phyloP scores from a whole-genome alignment of 2,113 vertebrate genomes.

The Sinocyclocheilus grahami region DNA sequence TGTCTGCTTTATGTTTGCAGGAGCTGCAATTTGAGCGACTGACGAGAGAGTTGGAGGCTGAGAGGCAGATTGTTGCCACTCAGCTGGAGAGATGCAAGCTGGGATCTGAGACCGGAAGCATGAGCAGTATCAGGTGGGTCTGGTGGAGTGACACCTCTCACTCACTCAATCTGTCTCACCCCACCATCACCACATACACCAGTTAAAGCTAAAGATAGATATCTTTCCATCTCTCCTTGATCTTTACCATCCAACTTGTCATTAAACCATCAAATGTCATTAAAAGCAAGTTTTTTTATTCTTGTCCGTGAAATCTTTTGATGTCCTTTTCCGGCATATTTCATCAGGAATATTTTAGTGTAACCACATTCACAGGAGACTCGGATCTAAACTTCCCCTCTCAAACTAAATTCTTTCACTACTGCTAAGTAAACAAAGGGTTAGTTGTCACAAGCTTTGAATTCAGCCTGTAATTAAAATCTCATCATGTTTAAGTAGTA shows the following conservation, averaged over 20 bases:
- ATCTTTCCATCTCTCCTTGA: conserved; percentile 1
- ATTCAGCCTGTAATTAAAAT: conserved; percentile 19
- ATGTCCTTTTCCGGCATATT: background rate
- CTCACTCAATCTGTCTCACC: background rate
- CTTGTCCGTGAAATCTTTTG: background rate
- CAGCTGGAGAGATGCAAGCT: conserved; percentile 99
- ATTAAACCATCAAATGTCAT: background rate
- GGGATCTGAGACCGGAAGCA: conserved; percentile 96
- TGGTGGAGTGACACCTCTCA: background rate
- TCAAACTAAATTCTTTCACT: background rate
- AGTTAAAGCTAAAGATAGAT: background rate
- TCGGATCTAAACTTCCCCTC: background rate
- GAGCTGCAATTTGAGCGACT: conserved; percentile 98
- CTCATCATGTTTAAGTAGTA: background rate
- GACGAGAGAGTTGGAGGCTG: conserved; percentile 97
- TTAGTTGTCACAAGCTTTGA: conserved; percentile 14
- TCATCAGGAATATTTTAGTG: background rate
- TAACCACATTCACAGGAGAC: background rate
- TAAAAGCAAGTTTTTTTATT: background rate
- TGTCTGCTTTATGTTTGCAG: conserved; percentile 68
- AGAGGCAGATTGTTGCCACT: conserved; percentile 97
- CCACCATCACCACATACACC: background rate
- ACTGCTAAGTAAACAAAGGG: background rate
- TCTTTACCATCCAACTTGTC: background rate
- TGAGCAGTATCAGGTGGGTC: conserved; percentile 97